Conservation (phyloP, 2,113 vertebrate genomes). For the Bubo bubo region DNA sequence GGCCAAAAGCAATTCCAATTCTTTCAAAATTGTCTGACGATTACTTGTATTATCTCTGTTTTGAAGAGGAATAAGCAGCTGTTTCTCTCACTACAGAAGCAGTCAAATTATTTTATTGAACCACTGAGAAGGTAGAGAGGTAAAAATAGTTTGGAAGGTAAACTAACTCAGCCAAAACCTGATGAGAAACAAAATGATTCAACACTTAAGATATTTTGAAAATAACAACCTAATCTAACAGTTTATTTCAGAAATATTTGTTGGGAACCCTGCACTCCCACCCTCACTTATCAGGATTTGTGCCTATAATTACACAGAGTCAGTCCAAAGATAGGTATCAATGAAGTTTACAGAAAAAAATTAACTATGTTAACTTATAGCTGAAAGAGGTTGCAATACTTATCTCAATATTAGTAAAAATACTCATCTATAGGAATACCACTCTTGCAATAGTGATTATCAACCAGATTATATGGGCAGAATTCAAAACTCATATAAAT, state of each 20-base stretch:
- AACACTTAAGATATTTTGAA: not conserved
- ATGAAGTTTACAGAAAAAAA: not conserved
- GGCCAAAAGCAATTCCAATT: not conserved
- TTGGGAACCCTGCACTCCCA: not conserved
- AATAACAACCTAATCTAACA: not conserved
- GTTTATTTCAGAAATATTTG: not conserved
- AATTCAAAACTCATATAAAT: not conserved
- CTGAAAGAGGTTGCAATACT: not conserved
- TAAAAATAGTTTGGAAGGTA: not conserved
- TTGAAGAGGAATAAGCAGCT: not conserved
- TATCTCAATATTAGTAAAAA: not conserved
- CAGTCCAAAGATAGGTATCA: not conserved
- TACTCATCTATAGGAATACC: not conserved
- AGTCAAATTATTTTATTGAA: not conserved
- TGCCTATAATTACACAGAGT: not conserved
- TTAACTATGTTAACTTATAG: not conserved
- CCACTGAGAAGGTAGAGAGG: not conserved
- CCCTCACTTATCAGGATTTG: not conserved
- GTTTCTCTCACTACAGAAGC: not conserved
- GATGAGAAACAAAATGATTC: not conserved
- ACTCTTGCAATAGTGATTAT: not conserved
- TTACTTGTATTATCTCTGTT: not conserved
- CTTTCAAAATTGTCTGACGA: not conserved
- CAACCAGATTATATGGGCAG: not conserved
- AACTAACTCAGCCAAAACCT: not conserved